Base-by-base conservation (phyloP, 1,140 invertebrate species). In the Apocrypta bakeri region DNA sequence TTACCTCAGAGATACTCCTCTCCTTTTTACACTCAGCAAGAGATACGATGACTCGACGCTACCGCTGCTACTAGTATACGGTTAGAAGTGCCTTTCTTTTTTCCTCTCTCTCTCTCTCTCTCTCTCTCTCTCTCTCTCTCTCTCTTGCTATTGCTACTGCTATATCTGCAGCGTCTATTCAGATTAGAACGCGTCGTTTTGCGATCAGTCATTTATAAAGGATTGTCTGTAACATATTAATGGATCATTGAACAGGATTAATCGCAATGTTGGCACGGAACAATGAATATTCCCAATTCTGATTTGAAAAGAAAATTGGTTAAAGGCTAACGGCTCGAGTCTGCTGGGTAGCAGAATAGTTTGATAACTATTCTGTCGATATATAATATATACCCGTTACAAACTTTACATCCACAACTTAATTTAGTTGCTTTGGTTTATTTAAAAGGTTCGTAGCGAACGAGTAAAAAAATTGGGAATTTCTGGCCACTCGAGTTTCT, bases 331-430 rank as follows among this genome's bases (percentile, higher is more conserved):
- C n/a, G 25, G 61, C 24, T 66, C n/a, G n/a, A n/a, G n/a, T n/a
- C n/a, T n/a, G n/a, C n/a, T n/a, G n/a, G n/a, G n/a, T n/a, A n/a
- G n/a, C n/a, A n/a, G n/a, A n/a, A n/a, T n/a, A n/a, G n/a, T n/a
- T 75, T 75, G 78, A 37, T 83, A 69, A 72, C 83, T 68, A 81
- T 71, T 72, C 79, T 76, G 29, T 48, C 79, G 21, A 74, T 64
- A 68, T 66, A 48, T 61, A 82, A 63, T n/a, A n/a, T n/a, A n/a
- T n/a, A n/a, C n/a, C n/a, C n/a, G 74, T 76, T 61, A 3, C 48
- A 37, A 81, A 74, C 48, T 83, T 48, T 33, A 9, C 48, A 31
- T 2, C 12, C 42, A 17, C 42, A 17, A 48, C 61, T 63, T 76
- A 76, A 69, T 31, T 69, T 64, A 40, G 42, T 42, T 68, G 48